Conservation (phyloP, 2,113 vertebrate genomes). For the Python bivittatus region DNA sequence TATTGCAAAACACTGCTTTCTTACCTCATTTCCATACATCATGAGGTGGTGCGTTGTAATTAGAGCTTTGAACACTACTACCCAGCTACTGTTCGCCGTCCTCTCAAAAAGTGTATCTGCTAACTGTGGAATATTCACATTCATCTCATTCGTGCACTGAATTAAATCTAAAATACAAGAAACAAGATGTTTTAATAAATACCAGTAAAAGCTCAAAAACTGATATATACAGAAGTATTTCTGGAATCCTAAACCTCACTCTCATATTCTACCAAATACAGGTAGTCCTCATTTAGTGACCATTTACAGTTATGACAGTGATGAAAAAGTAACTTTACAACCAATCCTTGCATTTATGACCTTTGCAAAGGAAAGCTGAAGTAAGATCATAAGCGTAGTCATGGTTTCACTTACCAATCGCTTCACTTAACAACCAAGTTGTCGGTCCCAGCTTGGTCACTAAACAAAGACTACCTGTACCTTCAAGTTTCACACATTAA, state of each 20-base stretch:
- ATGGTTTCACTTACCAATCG: neutral
- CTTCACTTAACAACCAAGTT: neutral
- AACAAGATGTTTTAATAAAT: constrained; percentile 41
- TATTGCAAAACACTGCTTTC: constrained; percentile 21
- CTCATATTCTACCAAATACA: neutral
- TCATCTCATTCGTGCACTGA: constrained; percentile 94
- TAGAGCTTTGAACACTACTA: constrained; percentile 96
- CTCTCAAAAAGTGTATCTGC: constrained; percentile 89
- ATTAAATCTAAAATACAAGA: constrained; percentile 83
- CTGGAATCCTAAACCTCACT: neutral
- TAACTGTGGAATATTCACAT: constrained; percentile 89
- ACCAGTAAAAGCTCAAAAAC: neutral
- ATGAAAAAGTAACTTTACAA: neutral
- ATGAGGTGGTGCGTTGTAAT: constrained; percentile 96
- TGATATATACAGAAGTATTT: neutral
- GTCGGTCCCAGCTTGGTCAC: neutral
- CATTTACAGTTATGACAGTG: neutral
- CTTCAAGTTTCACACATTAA: neutral
- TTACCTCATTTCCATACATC: constrained; percentile 97
- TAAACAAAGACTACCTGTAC: neutral
- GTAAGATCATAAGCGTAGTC: neutral
- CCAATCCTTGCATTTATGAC: neutral
- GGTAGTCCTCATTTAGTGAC: too few relatives aligned
- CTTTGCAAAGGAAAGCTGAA: neutral
- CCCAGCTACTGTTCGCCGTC: constrained; percentile 92